These are phyloP conservation scores for Theristus sp. DNA, from an alignment of 2,888 invertebrate genomes.

Conservation along the genomic window DNA sequence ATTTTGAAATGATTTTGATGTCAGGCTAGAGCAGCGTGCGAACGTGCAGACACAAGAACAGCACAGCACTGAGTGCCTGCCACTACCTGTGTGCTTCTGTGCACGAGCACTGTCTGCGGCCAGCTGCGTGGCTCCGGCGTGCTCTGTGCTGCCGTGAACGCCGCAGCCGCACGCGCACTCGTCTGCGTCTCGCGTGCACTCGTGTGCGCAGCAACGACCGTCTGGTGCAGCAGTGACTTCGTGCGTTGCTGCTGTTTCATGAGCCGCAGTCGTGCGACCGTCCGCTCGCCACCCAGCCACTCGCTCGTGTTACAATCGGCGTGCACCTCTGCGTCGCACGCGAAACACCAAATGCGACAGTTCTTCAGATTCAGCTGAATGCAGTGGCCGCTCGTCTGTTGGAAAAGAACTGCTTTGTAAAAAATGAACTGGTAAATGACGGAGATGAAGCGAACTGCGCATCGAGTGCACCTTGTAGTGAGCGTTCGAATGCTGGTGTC, in stretches of 20 bases:
- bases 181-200: no score
- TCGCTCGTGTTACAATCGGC: conserved; percentile 35
- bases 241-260: no score
- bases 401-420: conserved; percentile 12
- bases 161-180: no score
- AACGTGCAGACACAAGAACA: no score
- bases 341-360: conserved; percentile 67
- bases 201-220: neutral
- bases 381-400: conserved; percentile 37
- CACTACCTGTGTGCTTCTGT: no score
- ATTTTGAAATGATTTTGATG: no score
- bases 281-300: conserved; percentile 10
- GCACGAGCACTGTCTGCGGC: no score
- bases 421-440: conserved; percentile 6
- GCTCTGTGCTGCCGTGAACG: no score
- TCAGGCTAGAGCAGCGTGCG: no score
- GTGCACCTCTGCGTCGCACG: conserved; percentile 63
- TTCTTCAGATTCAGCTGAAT: conserved; percentile 54
- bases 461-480: conserved; percentile 51
- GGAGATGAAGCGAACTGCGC: conserved; percentile 8
- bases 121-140: no score
- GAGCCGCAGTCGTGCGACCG: neutral
- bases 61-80: no score
- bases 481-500: conserved; percentile 59
- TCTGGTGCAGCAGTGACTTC: no score